phyloP scores from a whole-genome alignment of 2,113 vertebrate species.

The Pteropus alecto region DNA sequence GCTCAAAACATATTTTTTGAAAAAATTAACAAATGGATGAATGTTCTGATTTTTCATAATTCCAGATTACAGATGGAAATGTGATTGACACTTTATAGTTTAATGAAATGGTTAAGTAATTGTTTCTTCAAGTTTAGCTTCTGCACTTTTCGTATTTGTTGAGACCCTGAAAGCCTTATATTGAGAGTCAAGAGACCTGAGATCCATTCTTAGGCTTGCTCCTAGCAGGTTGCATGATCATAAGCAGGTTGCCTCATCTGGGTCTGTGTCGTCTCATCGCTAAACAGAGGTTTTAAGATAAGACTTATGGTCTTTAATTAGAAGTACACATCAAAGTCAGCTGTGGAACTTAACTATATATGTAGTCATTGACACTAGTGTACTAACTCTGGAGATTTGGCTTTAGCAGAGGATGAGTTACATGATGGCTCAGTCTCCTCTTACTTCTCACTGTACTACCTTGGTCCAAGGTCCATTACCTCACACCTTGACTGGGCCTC shows the following conservation, averaged over 20 bases:
- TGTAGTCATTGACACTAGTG: neutral
- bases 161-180: neutral
- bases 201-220: neutral
- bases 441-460: neutral
- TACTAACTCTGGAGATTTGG: neutral
- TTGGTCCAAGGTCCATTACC: neutral
- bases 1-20: neutral
- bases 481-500: neutral
- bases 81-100: neutral
- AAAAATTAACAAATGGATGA: neutral
- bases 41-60: neutral
- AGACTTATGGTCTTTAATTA: neutral
- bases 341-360: neutral
- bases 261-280: neutral
- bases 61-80: neutral
- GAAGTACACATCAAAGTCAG: neutral
- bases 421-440: neutral
- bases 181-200: neutral
- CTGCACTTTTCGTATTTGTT: neutral
- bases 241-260: neutral
- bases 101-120: neutral
- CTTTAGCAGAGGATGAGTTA: neutral
- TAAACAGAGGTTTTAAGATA: neutral
- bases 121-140: neutral
- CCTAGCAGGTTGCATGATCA: neutral